Evolutionary conservation across 2,888 invertebrate genomes (phyloP), one percentile per base, ranked within the genome.

Genomic region (Boloria selene): DNA sequence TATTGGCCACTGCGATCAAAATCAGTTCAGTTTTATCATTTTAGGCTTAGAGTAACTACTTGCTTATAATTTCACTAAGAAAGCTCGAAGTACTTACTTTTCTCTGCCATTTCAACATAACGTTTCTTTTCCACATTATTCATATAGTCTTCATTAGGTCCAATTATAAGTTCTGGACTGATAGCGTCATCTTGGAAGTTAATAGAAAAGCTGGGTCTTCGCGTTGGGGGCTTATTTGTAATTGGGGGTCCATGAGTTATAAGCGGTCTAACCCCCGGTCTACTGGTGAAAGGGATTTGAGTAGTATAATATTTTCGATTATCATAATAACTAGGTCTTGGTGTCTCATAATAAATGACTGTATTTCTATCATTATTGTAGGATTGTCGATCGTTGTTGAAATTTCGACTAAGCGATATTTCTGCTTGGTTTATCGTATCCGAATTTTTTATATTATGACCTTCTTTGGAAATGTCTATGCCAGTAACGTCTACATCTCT

Each of bases 81-180:
- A 45, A 44, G 10, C 6, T 56, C 52, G 7, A 26, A 49, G 51
- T 38, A 85, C 89, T 86, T 70, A 90, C 90, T 87, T 68, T 74
- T 80, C 45, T 90, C 90, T 38, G 86, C 79, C 3, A 86, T 58
- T n/a, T 86, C 83, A 0, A 81, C 73, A 14, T 84, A 84, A 52
- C 82, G 74, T 44, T 81, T 81, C 68, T 81, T 87, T 49, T 90
- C 84, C 0, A 72, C 75, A 0, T 78, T 78, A 4, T 75, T 80
- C 87, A 90, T 88, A 1, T 75, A 81, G 65, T 88, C 88, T 66
- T 86, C 89, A 73, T 88, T 82, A 0, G 83, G 83, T 0, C 88
- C 90, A 0, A 82, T 73, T 13, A 83, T 73, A 0, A 88, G 68
- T 16, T 81, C 81, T 0, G 87, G 84, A 14, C 74, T 77, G 1